Evolutionary conservation across 2,113 vertebrate genomes (phyloP).

Genomic region (Tretioscincus oriximinensis): DNA sequence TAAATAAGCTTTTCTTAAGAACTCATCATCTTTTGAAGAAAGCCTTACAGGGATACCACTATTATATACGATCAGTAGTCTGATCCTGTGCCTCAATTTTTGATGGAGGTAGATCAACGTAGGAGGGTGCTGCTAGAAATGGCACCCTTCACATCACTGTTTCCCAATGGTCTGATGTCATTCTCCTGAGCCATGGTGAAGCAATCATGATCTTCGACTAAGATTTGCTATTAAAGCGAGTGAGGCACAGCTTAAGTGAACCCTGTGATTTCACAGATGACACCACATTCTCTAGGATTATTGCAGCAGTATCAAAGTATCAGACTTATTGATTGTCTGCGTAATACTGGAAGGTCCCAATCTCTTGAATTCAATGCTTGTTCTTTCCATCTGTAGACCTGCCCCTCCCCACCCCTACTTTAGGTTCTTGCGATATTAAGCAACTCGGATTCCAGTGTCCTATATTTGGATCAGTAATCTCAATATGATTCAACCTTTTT

Average conservation of each 20-base stretch:
- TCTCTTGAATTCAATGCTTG: too few species aligned
- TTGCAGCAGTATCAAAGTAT: not conserved
- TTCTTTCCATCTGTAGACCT: not conserved
- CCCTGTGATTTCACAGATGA: not conserved
- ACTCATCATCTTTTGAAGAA: not conserved
- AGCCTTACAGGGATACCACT: not conserved
- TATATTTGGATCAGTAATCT: not conserved
- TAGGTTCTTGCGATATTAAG: not conserved
- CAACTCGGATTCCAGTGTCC: not conserved
- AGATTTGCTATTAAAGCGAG: too few species aligned
- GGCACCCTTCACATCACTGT: too few species aligned
- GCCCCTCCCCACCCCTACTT: too few species aligned
- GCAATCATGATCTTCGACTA: too few species aligned
- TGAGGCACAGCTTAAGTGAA: too few species aligned
- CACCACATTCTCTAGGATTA: not conserved
- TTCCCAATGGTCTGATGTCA: too few species aligned
- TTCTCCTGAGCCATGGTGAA: too few species aligned
- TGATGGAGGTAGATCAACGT: too few species aligned
- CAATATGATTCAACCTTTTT: not conserved
- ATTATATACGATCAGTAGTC: not conserved
- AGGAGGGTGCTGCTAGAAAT: too few species aligned
- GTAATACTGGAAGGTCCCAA: not conserved
- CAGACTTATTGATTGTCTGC: not conserved
- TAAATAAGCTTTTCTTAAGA: not conserved
- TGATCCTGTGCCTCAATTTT: too few species aligned